Evolutionary conservation across 2,797 vertebrate species (phyloP).

Genomic region (Gila robusta): DNA sequence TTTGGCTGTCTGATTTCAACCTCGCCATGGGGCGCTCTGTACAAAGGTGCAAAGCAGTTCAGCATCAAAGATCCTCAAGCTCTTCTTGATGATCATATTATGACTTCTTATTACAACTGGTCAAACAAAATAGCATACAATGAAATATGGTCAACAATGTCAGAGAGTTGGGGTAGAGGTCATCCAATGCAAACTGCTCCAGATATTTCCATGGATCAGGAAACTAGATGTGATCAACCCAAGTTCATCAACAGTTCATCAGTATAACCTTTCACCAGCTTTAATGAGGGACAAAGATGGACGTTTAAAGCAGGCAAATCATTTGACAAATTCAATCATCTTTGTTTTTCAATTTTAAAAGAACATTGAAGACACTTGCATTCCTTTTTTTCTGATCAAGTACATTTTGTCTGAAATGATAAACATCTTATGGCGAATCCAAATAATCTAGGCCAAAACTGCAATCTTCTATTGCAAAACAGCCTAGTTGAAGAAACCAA

Average conservation of each 20-base stretch:
- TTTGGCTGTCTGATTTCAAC: constrained; percentile 34
- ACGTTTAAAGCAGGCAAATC: not conserved
- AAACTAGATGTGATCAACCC: constrained; percentile 6
- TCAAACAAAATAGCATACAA: not conserved
- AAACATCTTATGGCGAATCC: constrained; percentile 16
- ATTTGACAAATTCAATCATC: constrained; percentile 33
- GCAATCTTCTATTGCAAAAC: constrained; percentile 8
- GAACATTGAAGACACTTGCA: not conserved
- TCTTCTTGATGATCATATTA: constrained; percentile 11
- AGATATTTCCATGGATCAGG: constrained; percentile 23
- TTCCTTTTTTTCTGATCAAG: not conserved
- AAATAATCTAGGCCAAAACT: not conserved
- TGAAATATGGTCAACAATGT: not conserved
- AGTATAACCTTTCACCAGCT: constrained; percentile 25
- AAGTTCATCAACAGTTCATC: constrained; percentile 40
- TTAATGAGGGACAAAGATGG: constrained; percentile 14
- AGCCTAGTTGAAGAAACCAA: constrained; percentile 3
- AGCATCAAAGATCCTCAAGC: constrained; percentile 8
- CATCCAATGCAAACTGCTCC: constrained; percentile 12
- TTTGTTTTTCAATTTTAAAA: constrained; percentile 14
- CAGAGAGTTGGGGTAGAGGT: not conserved
- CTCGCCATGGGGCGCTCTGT: constrained; percentile 2
- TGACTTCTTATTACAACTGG: not conserved
- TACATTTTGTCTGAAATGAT: not conserved
- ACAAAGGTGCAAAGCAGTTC: constrained; percentile 32